These are phyloP conservation scores for Lysandra coridon DNA, from an alignment of 2,888 invertebrate species.

Conservation along the genomic window DNA sequence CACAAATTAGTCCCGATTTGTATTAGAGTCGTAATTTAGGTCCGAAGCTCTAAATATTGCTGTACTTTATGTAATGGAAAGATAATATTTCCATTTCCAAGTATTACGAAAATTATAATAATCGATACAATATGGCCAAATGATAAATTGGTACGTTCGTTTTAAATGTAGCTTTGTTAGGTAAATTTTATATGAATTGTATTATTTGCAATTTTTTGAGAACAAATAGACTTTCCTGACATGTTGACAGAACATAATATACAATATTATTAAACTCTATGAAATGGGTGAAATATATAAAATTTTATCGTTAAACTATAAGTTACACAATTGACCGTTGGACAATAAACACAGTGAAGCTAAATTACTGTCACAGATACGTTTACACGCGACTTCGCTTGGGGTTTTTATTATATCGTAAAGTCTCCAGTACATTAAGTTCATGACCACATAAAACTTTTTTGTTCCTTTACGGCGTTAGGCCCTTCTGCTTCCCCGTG, in stretches of 20 bases:
- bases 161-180: not conserved
- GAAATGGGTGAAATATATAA: not conserved
- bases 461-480: not conserved
- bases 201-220: not conserved
- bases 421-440: conserved; percentile 14
- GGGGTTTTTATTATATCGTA: conserved; percentile 10
- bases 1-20: conserved; percentile 15
- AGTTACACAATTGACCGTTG: not conserved
- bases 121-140: not conserved
- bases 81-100: not conserved
- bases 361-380: not conserved
- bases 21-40: conserved; percentile 21
- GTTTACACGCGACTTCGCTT: conserved; percentile 5
- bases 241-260: not conserved
- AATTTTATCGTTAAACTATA: not conserved
- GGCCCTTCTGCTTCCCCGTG: not conserved
- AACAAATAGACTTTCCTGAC: not conserved
- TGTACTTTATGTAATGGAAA: not conserved
- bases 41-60: not conserved
- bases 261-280: not conserved
- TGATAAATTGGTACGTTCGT: not conserved
- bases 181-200: not conserved
- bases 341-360: not conserved
- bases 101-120: not conserved
- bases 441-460: conserved; percentile 20